These are phyloP conservation scores for Megastigmus dorsalis DNA, from an alignment of 2,888 invertebrate species.

Conservation along the genomic window DNA sequence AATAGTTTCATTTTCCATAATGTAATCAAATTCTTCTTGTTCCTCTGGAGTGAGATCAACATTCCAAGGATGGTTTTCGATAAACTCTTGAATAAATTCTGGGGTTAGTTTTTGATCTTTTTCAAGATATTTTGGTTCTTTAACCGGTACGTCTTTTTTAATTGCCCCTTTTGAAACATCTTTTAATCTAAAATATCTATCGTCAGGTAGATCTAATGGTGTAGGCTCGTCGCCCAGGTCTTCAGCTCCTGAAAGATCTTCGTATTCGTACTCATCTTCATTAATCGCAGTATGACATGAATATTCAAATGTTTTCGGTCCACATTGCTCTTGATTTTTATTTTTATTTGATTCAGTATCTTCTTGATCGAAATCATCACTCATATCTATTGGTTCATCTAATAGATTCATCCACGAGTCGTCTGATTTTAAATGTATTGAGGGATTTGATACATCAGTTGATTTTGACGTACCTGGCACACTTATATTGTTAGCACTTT, in stretches of 20 bases:
- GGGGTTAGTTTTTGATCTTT: constrained; percentile 29
- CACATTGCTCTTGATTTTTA: not conserved
- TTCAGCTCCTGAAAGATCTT: no score
- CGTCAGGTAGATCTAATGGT: not conserved
- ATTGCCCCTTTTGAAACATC: not conserved
- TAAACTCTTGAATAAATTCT: constrained; percentile 41
- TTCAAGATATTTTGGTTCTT: constrained; percentile 24
- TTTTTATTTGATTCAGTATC: not conserved
- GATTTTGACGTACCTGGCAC: no score
- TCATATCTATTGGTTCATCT: constrained; percentile 64
- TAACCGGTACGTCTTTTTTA: no score
- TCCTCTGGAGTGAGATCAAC: constrained; percentile 49
- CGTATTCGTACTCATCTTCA: not conserved
- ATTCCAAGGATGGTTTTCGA: constrained; percentile 50
- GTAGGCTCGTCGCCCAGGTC: not conserved
- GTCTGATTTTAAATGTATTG: constrained; percentile 49
- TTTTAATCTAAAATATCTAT: not conserved
- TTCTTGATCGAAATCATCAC: constrained; percentile 59
- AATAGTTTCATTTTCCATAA: constrained; percentile 41
- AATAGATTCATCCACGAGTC: constrained; percentile 64
- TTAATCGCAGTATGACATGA: no score
- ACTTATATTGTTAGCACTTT: no score
- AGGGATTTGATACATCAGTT: no score
- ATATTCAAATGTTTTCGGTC: no score
- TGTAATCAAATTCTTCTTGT: constrained; percentile 51